These are phyloP conservation scores for Alfaro cultratus DNA, from an alignment of 2,797 vertebrate genomes.

Conservation along the genomic window DNA sequence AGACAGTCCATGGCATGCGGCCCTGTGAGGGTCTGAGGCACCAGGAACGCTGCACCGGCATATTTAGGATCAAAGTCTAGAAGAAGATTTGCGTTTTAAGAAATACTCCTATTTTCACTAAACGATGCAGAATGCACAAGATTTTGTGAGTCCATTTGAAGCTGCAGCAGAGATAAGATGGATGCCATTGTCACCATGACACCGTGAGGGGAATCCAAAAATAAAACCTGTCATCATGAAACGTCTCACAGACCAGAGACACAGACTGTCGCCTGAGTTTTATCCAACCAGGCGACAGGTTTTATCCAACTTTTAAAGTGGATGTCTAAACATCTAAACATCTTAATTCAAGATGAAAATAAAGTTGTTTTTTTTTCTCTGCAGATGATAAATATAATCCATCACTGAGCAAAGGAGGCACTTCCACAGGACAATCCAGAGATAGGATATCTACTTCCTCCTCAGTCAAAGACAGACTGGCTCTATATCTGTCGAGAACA, in stretches of 20 bases:
- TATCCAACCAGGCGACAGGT: constrained; percentile 33
- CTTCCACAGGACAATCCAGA: constrained; percentile 58
- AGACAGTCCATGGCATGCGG: constrained; percentile 50
- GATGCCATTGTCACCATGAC: constrained; percentile 58
- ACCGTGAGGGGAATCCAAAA: constrained; percentile 31
- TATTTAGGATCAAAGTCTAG: constrained; percentile 32
- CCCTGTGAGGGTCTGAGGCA: constrained; percentile 37
- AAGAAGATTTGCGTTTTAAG: constrained; percentile 5
- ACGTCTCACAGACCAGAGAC: constrained; percentile 33
- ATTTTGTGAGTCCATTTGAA: constrained; percentile 39
- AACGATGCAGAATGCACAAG: constrained; percentile 47
- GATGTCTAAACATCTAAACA: neutral
- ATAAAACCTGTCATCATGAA: constrained; percentile 44
- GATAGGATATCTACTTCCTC: constrained; percentile 61
- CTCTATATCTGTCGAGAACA: constrained; percentile 82
- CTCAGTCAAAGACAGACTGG: constrained; percentile 85
- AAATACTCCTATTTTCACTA: constrained; percentile 5
- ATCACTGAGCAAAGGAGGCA: constrained; percentile 57
- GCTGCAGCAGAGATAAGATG: constrained; percentile 66
- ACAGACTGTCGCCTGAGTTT: constrained; percentile 28
- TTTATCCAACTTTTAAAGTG: constrained; percentile 35
- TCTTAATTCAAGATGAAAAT: neutral
- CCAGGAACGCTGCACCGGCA: constrained; percentile 46
- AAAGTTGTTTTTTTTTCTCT: constrained; percentile 36
- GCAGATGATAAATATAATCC: constrained; percentile 77